Evolutionary conservation across 2,797 vertebrate genomes (phyloP), one percentile per base, ranked within the genome.

Genomic region (Todus mexicanus): DNA sequence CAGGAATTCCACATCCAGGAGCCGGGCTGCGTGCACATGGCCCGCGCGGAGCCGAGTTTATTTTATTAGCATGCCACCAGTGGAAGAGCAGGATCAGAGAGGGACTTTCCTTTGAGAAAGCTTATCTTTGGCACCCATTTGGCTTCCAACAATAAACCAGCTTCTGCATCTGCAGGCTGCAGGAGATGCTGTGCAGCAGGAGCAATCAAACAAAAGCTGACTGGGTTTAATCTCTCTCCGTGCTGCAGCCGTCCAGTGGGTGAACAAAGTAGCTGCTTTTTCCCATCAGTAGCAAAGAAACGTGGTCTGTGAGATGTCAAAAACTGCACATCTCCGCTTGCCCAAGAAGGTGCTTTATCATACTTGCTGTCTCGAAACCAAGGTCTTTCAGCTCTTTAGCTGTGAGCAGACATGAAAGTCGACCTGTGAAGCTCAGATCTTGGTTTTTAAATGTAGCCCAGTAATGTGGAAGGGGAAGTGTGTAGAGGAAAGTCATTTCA

Each of bases 101-200:
- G 59, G 71, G 84, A 80, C n/a, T 5, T 65, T 61, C 83, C 70
- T 93, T 82, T 80, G 64, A 92, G 91, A 84, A 90, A 53, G 59
- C 66, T 95, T 92, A 87, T 96, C 95, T 95, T 5, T 87, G 75
- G 79, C 76, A 78, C 73, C 61, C 93, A 29, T 84, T 94, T 78
- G 85, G 43, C 76, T 89, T 73, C 89, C 74, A 78, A 29, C 66
- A 79, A 77, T 51, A 63, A 84, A 74, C 15, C n/a, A 43, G 43
- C 47, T 53, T 63, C 81, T 53, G 65, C 4, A 1, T 69, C 72
- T 75, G 70, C 50, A 45, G 66, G 66, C 79, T 66, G 61, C 75
- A 29, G 73, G 64, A 73, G 90, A 63, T 73, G 80, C 66, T 31
- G 54, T 4, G 3, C 1, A 3, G 70, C 51, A 48, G 47, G 16